Base-by-base conservation (phyloP, 2,888 invertebrate genomes). In the Drosophila putrida region DNA sequence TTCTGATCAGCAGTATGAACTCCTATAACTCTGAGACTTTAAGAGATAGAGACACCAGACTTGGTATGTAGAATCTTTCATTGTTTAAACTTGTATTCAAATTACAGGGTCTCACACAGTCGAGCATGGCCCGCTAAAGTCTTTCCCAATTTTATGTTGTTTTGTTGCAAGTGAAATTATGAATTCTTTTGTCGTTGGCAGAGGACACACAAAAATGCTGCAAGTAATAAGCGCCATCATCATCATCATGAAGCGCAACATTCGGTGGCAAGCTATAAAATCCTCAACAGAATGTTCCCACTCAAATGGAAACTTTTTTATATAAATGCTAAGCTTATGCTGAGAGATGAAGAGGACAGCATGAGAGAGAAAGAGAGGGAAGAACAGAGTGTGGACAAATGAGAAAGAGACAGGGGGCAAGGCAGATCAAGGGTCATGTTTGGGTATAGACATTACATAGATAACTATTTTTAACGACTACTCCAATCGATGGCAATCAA, bases 221-320 rank as follows among this genome's bases (percentile, higher is more conserved):
- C 74, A 76, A 76, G 67, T 75, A 76, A 76, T 76, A 75, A 76
- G 75, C 75, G 67, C 55, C 67, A 71, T 49, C 53, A 39, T 31
- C 51, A 50, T 28, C 53, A 54, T 31, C 54, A 54, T 69, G 69
- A 64, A 61, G 44, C 55, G 43, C 59, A 38, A 55, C 47, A 57
- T 36, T 57, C 57, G 53, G 60, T 49, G 49, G 60, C 53, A 35
- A 51, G 57, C 75, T 53, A 66, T 66, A 76, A 71, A 64, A 71
- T 60, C 10, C 44, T 28, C 59, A 35, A 27, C 33, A 27, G 28
- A 59, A 50, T 69, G 57, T 64, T 33, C 20, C 46, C 8, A 44
- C 44, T 25, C 46, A 46, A 55, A 54, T 55, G 25, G 43, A 43
- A 55, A 55, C 43, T 57, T 46, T 46, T 63, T 46, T 51, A 49